These are phyloP conservation scores for Strigamia transsilvanica DNA, from an alignment of 2,888 invertebrate genomes.

Conservation along the genomic window DNA sequence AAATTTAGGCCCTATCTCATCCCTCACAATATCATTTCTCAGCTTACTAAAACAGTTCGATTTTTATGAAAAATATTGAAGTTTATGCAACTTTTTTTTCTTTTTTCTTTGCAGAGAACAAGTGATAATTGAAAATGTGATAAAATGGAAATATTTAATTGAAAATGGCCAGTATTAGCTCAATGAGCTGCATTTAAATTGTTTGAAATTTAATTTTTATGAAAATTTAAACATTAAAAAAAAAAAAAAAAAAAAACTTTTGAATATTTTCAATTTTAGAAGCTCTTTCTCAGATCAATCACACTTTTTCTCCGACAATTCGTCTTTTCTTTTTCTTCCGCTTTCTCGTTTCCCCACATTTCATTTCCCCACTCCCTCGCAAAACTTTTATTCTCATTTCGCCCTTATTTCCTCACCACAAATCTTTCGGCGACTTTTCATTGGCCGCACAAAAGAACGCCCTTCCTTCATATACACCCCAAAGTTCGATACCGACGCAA, in stretches of 20 bases:
- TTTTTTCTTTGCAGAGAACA: not conserved
- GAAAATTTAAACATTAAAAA: not conserved
- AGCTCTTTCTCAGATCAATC: not conserved
- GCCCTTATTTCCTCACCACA: not conserved
- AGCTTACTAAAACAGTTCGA: conserved; percentile 12
- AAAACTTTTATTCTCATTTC: conserved; percentile 23
- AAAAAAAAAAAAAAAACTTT: not conserved
- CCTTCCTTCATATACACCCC: not conserved
- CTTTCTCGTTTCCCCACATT: not conserved
- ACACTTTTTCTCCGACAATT: not conserved
- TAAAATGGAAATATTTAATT: conserved; percentile 37
- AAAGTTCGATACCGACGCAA: not conserved
- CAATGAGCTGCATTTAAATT: conserved; percentile 11
- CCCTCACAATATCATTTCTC: not conserved
- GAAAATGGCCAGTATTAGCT: not conserved
- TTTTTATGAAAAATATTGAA: conserved; percentile 31
- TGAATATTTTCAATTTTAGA: not conserved
- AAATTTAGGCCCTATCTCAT: conserved; percentile 35
- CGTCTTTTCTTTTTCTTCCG: not conserved
- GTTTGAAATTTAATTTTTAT: not conserved
- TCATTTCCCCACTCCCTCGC: conserved; percentile 14
- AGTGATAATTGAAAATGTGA: not conserved
- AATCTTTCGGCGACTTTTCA: not conserved
- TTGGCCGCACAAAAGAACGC: not conserved
- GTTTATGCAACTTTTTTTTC: not conserved